phyloP scores from a whole-genome alignment of 92 coral and sea anemone species.

The Anthopleura xanthogrammica region DNA sequence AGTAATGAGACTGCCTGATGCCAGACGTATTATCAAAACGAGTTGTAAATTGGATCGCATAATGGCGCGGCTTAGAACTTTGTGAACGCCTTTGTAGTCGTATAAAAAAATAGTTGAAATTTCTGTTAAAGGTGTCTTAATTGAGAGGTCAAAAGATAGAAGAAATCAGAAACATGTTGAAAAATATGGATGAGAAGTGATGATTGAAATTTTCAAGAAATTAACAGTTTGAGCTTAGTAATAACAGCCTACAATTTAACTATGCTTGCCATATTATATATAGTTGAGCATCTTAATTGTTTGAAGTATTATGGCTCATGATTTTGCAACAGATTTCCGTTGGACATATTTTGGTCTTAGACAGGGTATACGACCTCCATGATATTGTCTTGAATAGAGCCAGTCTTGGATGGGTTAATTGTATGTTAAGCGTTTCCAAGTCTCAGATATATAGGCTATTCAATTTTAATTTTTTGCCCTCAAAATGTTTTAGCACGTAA shows the following conservation, averaged over 20 bases:
- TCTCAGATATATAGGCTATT: too few relatives aligned
- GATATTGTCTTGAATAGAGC: too few relatives aligned
- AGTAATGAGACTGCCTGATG: not conserved
- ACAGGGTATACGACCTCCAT: too few relatives aligned
- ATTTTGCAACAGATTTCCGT: too few relatives aligned
- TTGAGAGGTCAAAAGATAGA: not conserved
- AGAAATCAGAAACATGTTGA: not conserved
- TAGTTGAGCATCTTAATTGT: too few relatives aligned
- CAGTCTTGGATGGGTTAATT: too few relatives aligned
- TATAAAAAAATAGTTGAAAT: not conserved
- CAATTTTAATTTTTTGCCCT: too few relatives aligned
- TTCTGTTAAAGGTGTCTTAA: slow-evolving; percentile 5
- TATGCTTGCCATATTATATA: not conserved
- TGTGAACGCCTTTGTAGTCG: slow-evolving; percentile 1
- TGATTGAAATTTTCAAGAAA: not conserved
- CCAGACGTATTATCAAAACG: not conserved
- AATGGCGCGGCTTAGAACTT: not conserved
- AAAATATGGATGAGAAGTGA: not conserved
- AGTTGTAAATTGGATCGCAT: not conserved
- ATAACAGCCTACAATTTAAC: not conserved
- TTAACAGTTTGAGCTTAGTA: not conserved
- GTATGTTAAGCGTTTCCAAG: too few relatives aligned
- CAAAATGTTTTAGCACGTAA: too few relatives aligned
- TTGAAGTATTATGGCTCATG: too few relatives aligned
- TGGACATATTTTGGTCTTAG: too few relatives aligned